Evolutionary conservation across 1,140 invertebrate species (phyloP).

Genomic region (Tenebrio molitor): DNA sequence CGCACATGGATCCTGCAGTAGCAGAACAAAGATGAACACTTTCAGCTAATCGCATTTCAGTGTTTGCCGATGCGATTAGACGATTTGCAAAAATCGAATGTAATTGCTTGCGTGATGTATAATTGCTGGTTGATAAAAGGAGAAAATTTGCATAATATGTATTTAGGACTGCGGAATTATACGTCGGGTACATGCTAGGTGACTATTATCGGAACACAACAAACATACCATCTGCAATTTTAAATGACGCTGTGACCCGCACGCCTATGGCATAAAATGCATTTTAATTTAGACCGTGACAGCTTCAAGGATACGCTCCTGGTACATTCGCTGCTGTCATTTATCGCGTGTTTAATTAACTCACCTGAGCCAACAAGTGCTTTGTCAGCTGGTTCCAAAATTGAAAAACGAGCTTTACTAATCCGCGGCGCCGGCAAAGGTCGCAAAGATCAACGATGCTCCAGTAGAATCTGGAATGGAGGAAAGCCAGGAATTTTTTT

Average conservation of each 20-base stretch:
- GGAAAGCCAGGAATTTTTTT: no score
- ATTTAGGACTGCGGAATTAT: constrained; percentile 13
- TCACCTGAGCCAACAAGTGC: constrained; percentile 7
- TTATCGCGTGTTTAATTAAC: constrained; percentile 13
- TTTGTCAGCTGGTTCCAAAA: background rate
- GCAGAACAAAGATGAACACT: background rate
- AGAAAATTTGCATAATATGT: constrained; percentile 29
- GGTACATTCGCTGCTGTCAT: background rate
- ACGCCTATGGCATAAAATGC: background rate
- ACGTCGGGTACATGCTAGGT: background rate
- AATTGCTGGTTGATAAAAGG: no score
- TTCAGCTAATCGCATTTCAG: no score
- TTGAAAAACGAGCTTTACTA: background rate
- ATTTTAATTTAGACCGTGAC: constrained; percentile 20
- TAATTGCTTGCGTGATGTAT: background rate
- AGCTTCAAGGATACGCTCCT: constrained; percentile 25
- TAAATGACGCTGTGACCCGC: background rate
- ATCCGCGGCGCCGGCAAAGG: background rate
- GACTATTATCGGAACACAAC: background rate
- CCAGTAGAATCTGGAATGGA: no score
- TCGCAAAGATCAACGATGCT: constrained; percentile 3
- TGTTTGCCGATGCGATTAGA: no score
- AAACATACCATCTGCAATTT: constrained; percentile 1
- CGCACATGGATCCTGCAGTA: background rate
- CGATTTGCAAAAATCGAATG: constrained; percentile 9